Conservation (phyloP, 2,113 vertebrate species). For the Nannospalax galili region DNA sequence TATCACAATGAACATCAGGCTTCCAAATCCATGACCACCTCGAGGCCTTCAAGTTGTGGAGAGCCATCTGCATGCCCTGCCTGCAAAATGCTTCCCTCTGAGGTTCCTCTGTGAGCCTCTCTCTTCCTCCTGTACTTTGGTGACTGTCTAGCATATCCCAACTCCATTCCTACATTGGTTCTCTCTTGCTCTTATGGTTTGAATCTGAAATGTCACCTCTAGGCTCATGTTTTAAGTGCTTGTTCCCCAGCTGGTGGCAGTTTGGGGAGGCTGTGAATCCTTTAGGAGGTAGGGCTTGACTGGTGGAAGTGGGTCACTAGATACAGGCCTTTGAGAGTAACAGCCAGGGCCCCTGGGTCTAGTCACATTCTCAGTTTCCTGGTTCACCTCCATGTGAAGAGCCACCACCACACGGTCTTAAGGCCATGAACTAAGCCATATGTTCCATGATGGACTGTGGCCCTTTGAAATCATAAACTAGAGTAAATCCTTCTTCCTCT, state of each 20-base stretch:
- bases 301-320: background rate
- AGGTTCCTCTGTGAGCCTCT: too few relatives aligned
- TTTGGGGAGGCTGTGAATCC: background rate
- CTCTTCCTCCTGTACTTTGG: background rate
- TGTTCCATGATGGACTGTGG: background rate
- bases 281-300: background rate
- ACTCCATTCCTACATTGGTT: background rate
- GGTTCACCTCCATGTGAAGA: background rate
- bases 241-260: background rate
- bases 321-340: background rate
- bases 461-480: background rate
- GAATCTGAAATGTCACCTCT: background rate
- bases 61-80: rapidly evolving
- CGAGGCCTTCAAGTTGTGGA: background rate
- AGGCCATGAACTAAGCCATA: background rate
- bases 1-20: background rate
- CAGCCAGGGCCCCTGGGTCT: background rate
- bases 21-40: background rate
- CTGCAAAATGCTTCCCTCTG: background rate
- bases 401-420: background rate
- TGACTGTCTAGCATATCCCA: background rate
- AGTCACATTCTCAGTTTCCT: background rate
- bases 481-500: too few relatives aligned
- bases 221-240: background rate
- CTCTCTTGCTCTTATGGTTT: background rate